A percentile compares a stretch with the other conserved stretches of the same genome.
Conservation (phyloP, 1,140 invertebrate species). For the Rhopalosiphum padi region DNA sequence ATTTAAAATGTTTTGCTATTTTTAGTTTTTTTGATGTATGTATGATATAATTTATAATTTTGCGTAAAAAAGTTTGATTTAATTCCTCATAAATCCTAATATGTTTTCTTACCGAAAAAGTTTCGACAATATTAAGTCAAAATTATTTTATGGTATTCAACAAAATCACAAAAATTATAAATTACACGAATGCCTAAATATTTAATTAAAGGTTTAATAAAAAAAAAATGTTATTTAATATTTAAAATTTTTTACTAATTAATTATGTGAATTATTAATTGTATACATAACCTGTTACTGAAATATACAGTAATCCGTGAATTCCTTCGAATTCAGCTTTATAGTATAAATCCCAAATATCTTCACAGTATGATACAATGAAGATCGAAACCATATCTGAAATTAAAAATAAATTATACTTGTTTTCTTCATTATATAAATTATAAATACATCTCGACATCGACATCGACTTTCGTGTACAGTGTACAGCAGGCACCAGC, state of each 20-base stretch:
- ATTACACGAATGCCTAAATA: not conserved
- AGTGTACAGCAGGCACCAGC: too few relatives aligned
- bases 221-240: not conserved
- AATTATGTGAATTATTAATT: not conserved
- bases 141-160: too few relatives aligned
- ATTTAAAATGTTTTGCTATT: too few relatives aligned
- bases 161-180: too few relatives aligned
- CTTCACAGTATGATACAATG: conserved; percentile 73
- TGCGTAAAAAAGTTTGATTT: too few relatives aligned
- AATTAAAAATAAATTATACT: not conserved
- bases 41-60: too few relatives aligned
- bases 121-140: too few relatives aligned
- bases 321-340: conserved; percentile 68
- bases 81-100: too few relatives aligned
- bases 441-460: not conserved
- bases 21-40: too few relatives aligned
- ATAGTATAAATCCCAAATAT: conserved; percentile 74
- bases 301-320: conserved; percentile 69
- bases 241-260: not conserved
- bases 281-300: conserved; percentile 67
- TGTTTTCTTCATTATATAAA: not conserved
- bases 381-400: conserved; percentile 58
- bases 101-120: too few relatives aligned
- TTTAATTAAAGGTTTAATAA: not conserved
- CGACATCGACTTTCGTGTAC: not conserved